Percentiles rank a stretch among this genome's conserved stretches.
phyloP scores from a whole-genome alignment of 2,797 vertebrate species.

The Artibeus lituratus region DNA sequence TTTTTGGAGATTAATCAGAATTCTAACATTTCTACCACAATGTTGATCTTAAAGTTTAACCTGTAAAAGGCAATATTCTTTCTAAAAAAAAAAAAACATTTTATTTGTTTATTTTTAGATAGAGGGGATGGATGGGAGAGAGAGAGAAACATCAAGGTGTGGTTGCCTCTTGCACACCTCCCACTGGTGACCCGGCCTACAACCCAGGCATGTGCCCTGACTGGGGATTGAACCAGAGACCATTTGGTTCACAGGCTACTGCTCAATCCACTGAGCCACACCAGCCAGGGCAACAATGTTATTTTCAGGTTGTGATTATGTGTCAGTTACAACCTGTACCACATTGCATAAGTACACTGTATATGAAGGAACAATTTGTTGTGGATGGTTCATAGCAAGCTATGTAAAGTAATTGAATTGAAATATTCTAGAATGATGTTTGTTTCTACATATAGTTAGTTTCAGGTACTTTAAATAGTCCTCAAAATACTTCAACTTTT shows the following conservation, averaged over 20 bases:
- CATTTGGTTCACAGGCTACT: no score
- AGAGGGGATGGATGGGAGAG: no score
- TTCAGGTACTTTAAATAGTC: slow-evolving; percentile 17
- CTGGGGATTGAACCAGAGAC: no score
- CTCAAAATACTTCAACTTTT: slow-evolving; percentile 11
- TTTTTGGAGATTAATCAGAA: slow-evolving; percentile 30
- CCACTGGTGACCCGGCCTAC: no score
- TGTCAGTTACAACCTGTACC: not conserved
- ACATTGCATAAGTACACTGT: not conserved
- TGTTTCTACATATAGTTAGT: not conserved
- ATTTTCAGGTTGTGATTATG: slow-evolving; percentile 33
- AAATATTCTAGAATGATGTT: not conserved
- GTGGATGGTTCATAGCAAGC: not conserved
- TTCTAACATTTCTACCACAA: not conserved
- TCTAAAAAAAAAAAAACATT: no score
- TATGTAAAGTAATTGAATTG: slow-evolving; percentile 30
- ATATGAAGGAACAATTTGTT: slow-evolving; percentile 5
- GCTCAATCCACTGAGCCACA: no score
- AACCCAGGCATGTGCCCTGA: no score
- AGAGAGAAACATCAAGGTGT: no score
- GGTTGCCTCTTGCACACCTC: no score
- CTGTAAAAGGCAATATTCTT: not conserved
- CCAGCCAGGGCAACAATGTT: not conserved
- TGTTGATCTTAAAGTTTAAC: slow-evolving; percentile 20
- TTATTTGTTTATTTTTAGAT: no score